phyloP scores from a whole-genome alignment of 2,113 vertebrate species.

The Coptodon bakossiorum region DNA sequence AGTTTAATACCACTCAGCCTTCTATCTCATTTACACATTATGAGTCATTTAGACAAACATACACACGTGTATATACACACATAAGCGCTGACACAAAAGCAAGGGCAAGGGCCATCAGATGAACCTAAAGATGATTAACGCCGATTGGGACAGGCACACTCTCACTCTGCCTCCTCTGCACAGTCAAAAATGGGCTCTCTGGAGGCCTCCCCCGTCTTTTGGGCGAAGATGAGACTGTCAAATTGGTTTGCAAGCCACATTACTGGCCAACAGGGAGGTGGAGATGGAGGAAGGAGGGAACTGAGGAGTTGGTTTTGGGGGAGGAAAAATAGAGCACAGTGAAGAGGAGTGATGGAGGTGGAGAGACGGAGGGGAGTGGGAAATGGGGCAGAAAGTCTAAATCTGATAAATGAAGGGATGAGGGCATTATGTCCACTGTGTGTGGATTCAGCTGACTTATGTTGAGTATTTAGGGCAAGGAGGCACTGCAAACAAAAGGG shows the following conservation, averaged over 20 bases:
- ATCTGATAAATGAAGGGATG: constrained; percentile 85
- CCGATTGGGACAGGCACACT: constrained; percentile 81
- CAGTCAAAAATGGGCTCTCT: constrained; percentile 86
- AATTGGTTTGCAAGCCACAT: constrained; percentile 97
- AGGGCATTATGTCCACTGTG: constrained; percentile 28
- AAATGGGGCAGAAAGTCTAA: constrained; percentile 85
- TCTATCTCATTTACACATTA: constrained; percentile 89
- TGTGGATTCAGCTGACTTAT: constrained; percentile 19
- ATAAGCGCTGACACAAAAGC: constrained; percentile 54
- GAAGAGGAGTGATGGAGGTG: constrained; percentile 71
- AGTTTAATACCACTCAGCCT: constrained; percentile 79
- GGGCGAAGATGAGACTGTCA: constrained; percentile 92
- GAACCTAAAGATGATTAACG: constrained; percentile 94
- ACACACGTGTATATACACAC: neutral
- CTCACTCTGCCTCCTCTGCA: constrained; percentile 87
- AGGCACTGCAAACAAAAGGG: neutral
- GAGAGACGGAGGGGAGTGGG: constrained; percentile 42
- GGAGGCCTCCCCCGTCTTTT: constrained; percentile 82
- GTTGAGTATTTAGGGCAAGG: constrained; percentile 11
- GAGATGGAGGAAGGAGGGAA: constrained; percentile 60
- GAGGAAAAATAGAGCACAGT: constrained; percentile 53
- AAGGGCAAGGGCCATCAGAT: constrained; percentile 83
- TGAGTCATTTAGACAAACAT: constrained; percentile 79
- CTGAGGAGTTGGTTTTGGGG: constrained; percentile 9
- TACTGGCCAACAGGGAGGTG: constrained; percentile 82